A percentile compares a stretch with the other conserved stretches of the same genome.
These are phyloP conservation scores for Drosophila auraria DNA, from an alignment of 1,140 invertebrate species.

Conservation along the genomic window DNA sequence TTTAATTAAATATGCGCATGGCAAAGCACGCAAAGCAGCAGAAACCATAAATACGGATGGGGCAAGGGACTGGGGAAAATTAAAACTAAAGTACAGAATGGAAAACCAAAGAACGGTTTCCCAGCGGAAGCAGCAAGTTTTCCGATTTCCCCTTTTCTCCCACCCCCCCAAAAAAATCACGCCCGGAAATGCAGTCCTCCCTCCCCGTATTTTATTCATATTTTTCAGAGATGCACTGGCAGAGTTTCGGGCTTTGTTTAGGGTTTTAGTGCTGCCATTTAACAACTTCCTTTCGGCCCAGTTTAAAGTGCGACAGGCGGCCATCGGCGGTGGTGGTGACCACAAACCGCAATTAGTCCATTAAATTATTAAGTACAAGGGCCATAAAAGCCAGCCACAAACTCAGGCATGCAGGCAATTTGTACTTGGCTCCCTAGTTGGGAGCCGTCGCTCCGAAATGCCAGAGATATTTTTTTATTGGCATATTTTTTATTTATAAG, in stretches of 20 bases:
- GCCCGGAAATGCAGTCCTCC: constrained; percentile 61
- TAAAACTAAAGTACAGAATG: constrained; percentile 67
- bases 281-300: constrained; percentile 55
- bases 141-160: constrained; percentile 24
- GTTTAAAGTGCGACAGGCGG: constrained; percentile 58
- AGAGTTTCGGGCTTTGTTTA: constrained; percentile 24
- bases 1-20: constrained; percentile 76
- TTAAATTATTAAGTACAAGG: constrained; percentile 75
- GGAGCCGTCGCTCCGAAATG: constrained; percentile 32
- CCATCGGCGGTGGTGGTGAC: constrained; percentile 6
- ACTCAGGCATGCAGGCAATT: constrained; percentile 13
- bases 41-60: constrained; percentile 27
- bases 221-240: constrained; percentile 23
- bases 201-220: constrained; percentile 24
- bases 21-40: constrained; percentile 45
- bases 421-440: constrained; percentile 43
- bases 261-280: constrained; percentile 26
- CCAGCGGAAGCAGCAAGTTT: constrained; percentile 66
- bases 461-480: constrained; percentile 69
- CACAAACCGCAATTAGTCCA: constrained; percentile 75
- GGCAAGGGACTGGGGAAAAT: constrained; percentile 53
- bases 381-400: constrained; percentile 40
- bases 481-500: constrained; percentile 71
- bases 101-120: constrained; percentile 53
- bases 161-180: constrained; percentile 41